Conservation (phyloP, 2,797 vertebrate species). For the Serranus cabrilla region DNA sequence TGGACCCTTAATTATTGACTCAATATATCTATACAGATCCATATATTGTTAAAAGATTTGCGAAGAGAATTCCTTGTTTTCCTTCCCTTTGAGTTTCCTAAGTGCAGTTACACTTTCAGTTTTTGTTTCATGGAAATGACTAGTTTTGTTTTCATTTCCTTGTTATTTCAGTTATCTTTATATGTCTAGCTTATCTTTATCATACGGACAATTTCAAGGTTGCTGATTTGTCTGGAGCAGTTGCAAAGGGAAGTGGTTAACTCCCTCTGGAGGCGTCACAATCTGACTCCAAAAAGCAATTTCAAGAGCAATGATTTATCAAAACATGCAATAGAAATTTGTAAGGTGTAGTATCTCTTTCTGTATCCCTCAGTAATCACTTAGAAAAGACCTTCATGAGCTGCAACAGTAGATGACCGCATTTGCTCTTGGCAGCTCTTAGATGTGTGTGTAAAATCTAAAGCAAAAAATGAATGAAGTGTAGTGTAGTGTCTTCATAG, state of each 20-base stretch:
- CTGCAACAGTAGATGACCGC: not conserved
- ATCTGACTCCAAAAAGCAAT: not conserved
- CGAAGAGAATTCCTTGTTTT: not conserved
- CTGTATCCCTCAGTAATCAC: not conserved
- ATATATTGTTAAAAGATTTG: not conserved
- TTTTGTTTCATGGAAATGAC: not conserved
- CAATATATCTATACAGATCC: no score
- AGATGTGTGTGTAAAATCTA: not conserved
- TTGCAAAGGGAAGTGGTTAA: not conserved
- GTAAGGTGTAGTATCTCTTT: not conserved
- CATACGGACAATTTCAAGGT: not conserved
- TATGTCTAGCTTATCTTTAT: not conserved
- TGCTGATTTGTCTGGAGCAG: constrained; percentile 2
- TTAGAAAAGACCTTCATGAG: not conserved
- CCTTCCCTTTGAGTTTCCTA: not conserved
- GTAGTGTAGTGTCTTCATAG: not conserved
- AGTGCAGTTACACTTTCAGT: not conserved
- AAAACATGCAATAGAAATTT: not conserved
- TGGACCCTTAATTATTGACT: no score
- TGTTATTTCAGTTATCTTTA: rapidly evolving
- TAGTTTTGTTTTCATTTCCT: constrained; percentile 6
- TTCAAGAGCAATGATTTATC: constrained; percentile 2
- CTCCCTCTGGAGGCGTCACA: not conserved
- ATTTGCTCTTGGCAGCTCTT: not conserved
- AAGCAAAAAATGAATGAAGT: not conserved